phyloP scores from a whole-genome alignment of 2,888 invertebrate species.

The Thalpophila matura region DNA sequence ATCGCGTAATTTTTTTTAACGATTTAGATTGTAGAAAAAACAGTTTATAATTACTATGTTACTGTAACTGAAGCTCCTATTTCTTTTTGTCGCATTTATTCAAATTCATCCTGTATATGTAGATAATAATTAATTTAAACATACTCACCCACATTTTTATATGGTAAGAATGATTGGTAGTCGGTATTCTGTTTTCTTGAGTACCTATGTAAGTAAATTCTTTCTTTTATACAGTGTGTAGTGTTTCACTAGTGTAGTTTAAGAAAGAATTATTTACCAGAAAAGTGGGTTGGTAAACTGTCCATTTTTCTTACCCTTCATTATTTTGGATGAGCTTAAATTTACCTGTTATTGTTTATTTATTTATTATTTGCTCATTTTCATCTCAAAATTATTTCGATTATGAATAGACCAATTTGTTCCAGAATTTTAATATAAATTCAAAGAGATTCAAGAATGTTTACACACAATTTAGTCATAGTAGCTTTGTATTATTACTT shows the following conservation, averaged over 20 bases:
- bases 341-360: constrained; percentile 18
- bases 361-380: constrained; percentile 19
- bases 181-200: no score
- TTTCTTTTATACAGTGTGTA: neutral
- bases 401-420: neutral
- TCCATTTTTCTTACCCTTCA: constrained; percentile 15
- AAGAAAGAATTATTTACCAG: neutral
- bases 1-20: no score
- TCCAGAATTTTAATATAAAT: neutral
- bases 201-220: constrained; percentile 1
- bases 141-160: neutral
- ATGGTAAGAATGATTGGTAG: neutral
- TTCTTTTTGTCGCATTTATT: no score
- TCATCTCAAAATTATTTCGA: neutral
- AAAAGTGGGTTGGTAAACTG: neutral
- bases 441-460: neutral
- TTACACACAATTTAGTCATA: neutral
- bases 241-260: neutral
- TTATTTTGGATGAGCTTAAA: constrained; percentile 29
- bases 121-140: no score
- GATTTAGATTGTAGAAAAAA: no score
- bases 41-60: no score
- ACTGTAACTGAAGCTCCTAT: no score
- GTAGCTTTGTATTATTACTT: no score
- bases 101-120: no score